A percentile compares a stretch with the other conserved stretches of the same genome.
Evolutionary conservation across 1,140 invertebrate species (phyloP).

Genomic region (Bombus waltoni): DNA sequence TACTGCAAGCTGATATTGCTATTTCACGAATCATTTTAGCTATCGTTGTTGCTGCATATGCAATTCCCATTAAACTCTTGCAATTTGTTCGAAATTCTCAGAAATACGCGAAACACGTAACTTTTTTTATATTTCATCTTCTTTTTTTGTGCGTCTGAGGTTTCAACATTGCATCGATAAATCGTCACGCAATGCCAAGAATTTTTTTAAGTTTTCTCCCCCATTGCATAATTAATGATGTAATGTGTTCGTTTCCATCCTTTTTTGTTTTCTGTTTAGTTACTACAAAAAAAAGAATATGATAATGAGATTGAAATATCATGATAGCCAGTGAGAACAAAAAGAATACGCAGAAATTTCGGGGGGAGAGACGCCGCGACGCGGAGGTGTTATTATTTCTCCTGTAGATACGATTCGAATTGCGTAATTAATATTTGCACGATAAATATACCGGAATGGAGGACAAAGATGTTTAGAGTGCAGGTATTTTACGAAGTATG

Average conservation of each 20-base stretch:
- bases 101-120: background rate
- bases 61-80: background rate
- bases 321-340: background rate
- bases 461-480: background rate
- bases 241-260: background rate
- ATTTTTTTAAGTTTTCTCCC: background rate
- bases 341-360: background rate
- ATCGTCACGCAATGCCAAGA: background rate
- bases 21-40: conserved; percentile 6
- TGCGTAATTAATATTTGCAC: background rate
- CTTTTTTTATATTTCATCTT: background rate
- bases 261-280: background rate
- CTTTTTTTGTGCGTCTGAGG: background rate
- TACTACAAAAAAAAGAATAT: background rate
- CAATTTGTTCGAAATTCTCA: conserved; percentile 6
- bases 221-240: conserved; percentile 13
- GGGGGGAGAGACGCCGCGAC: background rate
- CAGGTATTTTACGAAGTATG: background rate
- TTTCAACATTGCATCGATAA: background rate
- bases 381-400: background rate
- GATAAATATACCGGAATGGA: background rate
- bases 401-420: background rate
- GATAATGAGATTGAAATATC: no score
- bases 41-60: background rate
- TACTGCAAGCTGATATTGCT: conserved; percentile 27